Percentiles rank a stretch among this genome's conserved stretches.
Conservation (phyloP, 2,113 vertebrate species). For the Marmota monax region DNA sequence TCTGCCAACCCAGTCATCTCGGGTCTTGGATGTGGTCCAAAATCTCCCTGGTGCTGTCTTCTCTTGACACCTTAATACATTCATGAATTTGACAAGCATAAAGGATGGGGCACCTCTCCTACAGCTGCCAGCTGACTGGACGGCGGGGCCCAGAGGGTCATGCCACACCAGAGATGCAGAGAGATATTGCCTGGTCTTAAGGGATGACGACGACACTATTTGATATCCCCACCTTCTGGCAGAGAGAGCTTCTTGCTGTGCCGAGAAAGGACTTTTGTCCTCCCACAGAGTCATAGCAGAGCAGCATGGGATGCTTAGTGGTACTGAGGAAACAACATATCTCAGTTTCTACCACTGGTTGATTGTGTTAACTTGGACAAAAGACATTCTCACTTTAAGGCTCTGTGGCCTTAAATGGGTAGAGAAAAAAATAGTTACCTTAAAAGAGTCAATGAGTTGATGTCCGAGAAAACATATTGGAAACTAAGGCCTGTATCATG, state of each 20-base stretch:
- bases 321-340: neutral
- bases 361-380: neutral
- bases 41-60: neutral
- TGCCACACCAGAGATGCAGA: neutral
- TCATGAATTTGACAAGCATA: conserved; percentile 2
- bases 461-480: neutral
- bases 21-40: neutral
- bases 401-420: neutral
- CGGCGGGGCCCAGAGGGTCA: neutral
- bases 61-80: conserved; percentile 46
- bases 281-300: neutral
- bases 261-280: neutral
- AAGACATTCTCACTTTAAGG: neutral
- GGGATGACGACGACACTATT: neutral
- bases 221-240: neutral
- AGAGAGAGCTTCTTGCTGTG: neutral
- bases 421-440: neutral
- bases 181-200: neutral
- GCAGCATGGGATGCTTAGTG: too few relatives aligned
- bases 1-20: neutral
- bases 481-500: neutral
- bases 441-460: neutral
- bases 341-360: neutral
- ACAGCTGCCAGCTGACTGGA: neutral
- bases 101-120: neutral